A percentile compares a stretch with the other conserved stretches of the same genome.
Conservation (phyloP, 64 coral and sea anemone species). For the Actinia tenebrosa region DNA sequence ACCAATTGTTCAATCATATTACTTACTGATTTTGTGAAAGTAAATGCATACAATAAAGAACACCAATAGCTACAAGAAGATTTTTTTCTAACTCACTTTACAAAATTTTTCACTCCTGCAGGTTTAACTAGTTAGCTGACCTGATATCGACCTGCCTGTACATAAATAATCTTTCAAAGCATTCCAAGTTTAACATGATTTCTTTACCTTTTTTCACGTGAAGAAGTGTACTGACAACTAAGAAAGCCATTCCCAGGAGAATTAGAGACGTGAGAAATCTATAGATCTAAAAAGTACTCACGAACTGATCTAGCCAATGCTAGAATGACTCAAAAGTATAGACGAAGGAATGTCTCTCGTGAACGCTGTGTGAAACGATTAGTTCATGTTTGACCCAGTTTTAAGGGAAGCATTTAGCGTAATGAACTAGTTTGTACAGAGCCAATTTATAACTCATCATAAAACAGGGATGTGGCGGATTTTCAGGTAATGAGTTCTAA, state of each 20-base stretch:
- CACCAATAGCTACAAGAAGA: too few relatives aligned
- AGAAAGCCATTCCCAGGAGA: background rate
- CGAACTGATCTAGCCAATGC: background rate
- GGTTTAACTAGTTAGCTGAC: background rate
- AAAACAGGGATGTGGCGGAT: background rate
- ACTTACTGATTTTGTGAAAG: too few relatives aligned
- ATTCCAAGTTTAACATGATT: background rate
- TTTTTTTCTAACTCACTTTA: too few relatives aligned
- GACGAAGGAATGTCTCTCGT: background rate
- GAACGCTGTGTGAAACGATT: background rate
- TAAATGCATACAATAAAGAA: too few relatives aligned
- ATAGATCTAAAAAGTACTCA: background rate
- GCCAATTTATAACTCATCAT: constrained; percentile 9
- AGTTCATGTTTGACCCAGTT: background rate
- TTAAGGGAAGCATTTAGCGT: background rate
- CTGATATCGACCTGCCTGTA: background rate
- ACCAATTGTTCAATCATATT: too few relatives aligned
- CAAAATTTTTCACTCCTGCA: too few relatives aligned
- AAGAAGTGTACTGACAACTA: background rate
- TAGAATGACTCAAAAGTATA: background rate
- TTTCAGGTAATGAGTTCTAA: background rate
- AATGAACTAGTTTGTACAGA: background rate
- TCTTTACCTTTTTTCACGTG: background rate
- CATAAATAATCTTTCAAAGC: background rate
- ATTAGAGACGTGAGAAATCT: background rate